Evolutionary conservation across 1,140 invertebrate genomes (phyloP), one percentile per base, ranked within the genome.

Genomic region (Diploscapter pachys): DNA sequence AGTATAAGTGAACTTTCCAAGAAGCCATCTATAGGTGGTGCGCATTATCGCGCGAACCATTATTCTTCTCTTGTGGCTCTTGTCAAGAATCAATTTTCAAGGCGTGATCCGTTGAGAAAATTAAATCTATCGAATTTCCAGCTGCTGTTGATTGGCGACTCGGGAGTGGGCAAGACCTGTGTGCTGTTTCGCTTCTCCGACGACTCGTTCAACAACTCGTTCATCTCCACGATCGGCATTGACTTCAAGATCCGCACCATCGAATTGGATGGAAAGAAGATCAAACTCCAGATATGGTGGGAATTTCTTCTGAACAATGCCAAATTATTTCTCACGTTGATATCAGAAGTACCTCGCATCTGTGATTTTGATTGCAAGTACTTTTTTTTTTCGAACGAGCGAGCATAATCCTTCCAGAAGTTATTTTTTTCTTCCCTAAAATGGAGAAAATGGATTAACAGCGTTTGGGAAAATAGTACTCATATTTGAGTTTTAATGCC

Each of bases 231-330:
- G 59, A 96, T 99, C 70, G 96, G 97, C 71, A 99, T 99, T 82
- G 97, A 99, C 89, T 99, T 99, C 89, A 99, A 99, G 91, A 96
- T 99, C 76, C 99, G 99, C 90, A 99, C 97, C 55, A 95, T 99
- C 57, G 98, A 98, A 88, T 91, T 96, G 81, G 94, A 94, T 85
- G 93, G 94, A 81, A 95, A 95, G 88, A 88, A 93, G 81, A 93
- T 95, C 79, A 95, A 95, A 89, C 89, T 95, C 77, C 93, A 95
- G 87, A 95, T 95, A 86, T 95, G 93, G 93, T 92, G 55, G 59
- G n/a, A 9, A 50, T 48, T 3, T n/a, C 9, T 51, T 9, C 68
- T n/a, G 4, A 71, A 2, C 13, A 6, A 5, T 48, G 48, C 6
- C 5, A 8, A 8, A 49, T 51, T 8, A 52, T 68, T 65, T 31